These are phyloP conservation scores for Tetramorium parvispinum DNA, from an alignment of 1,140 invertebrate species.

Conservation along the genomic window DNA sequence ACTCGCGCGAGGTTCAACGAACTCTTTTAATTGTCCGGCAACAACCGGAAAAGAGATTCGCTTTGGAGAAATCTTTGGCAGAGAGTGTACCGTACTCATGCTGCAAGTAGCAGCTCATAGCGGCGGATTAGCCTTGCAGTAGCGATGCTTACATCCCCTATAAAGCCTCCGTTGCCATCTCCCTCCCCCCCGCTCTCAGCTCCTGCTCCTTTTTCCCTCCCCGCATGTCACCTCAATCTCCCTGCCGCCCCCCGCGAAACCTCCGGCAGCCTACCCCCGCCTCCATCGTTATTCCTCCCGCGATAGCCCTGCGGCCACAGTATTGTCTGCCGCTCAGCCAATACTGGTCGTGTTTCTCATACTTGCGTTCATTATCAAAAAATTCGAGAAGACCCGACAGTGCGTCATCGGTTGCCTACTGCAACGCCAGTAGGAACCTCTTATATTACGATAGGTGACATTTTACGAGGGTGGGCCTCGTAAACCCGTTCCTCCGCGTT, in stretches of 20 bases:
- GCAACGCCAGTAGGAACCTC: conserved; percentile 71
- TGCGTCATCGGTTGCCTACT: conserved; percentile 61
- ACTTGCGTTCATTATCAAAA: conserved; percentile 85
- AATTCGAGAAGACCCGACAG: conserved; percentile 79
- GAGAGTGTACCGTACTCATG: conserved; percentile 81
- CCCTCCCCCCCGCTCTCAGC: conserved; percentile 66
- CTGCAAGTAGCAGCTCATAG: conserved; percentile 84
- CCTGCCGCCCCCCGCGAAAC: conserved; percentile 70
- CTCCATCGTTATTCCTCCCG: conserved; percentile 80
- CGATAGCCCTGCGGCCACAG: conserved; percentile 84
- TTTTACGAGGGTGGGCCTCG: conserved; percentile 67
- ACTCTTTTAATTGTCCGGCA: conserved; percentile 65
- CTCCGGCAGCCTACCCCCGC: conserved; percentile 72
- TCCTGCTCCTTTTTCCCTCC: conserved; percentile 69
- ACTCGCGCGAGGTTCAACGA: conserved; percentile 62
- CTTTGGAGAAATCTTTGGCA: conserved; percentile 77
- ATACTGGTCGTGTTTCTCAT: conserved; percentile 83
- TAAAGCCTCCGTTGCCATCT: conserved; percentile 77
- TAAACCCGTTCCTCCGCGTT: conserved; percentile 44
- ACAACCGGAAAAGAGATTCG: conserved; percentile 68
- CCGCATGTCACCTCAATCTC: conserved; percentile 64
- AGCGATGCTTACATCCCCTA: conserved; percentile 84
- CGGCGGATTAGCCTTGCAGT: conserved; percentile 84
- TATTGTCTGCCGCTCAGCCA: conserved; percentile 84
- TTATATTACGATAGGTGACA: conserved; percentile 71